Evolutionary conservation across 2,113 vertebrate genomes (phyloP), one percentile per base, ranked within the genome.

Genomic region (Callocephalon fimbriatum): DNA sequence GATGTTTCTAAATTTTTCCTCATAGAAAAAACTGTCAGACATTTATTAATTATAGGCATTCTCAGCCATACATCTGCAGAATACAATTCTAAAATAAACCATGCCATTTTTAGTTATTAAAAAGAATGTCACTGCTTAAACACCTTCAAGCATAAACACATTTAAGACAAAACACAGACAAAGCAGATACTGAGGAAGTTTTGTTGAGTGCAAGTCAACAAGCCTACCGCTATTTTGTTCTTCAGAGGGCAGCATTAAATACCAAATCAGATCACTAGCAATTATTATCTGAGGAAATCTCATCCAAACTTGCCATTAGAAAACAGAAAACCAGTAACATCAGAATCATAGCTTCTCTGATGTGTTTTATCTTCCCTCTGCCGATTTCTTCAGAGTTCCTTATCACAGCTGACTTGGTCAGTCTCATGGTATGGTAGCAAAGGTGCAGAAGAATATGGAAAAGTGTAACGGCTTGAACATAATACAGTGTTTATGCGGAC

Each of bases 391-490:
- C 37, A 48, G 17, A 45, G 48, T 68, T 68, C 66, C 51, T 61
- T n/a, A 58, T 58, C 12, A 58, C 18, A 51, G 67, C 16, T 31
- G n/a, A 44, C 48, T 61, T 25, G 7, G 26, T 53, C 40, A 59
- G n/a, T 8, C 26, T 73, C 31, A 16, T 20, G 5, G 40, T 31
- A 8, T 70, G 48, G 13, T 32, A 51, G 67, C 35, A 66, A 54
- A 54, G 18, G 48, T 15, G 20, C 17, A 38, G 63, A 35, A 58
- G 31, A 44, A 27, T 0, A 1, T 3, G 8, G 16, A 11, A 17
- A 86, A 56, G 16, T 7, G 14, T 16, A 38, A 70, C 8, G 31
- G 31, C 16, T 35, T 48, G 20, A 65, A 65, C 14, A 20, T 0
- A 45, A 22, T 3, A 12, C 23, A 10, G 7, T 26, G 26, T 16